A percentile compares a stretch with the other conserved stretches of the same genome.
phyloP scores from a whole-genome alignment of 2,888 invertebrate genomes.

The Meteorus colon region DNA sequence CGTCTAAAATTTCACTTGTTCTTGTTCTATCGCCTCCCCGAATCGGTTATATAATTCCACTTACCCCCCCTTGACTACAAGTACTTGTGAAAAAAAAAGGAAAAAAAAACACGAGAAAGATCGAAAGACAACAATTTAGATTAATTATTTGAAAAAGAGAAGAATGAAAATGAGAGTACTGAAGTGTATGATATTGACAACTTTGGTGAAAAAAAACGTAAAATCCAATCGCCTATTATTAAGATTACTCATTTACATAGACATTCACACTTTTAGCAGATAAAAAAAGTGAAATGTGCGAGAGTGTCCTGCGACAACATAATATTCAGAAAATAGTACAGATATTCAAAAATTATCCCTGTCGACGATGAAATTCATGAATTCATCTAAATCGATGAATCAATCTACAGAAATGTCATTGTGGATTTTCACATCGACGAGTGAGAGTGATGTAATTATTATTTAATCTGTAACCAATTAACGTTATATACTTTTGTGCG shows the following conservation, averaged over 20 bases:
- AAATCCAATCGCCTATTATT: slow-evolving; percentile 63
- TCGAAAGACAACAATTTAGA: slow-evolving; percentile 40
- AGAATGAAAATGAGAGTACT: slow-evolving; percentile 48
- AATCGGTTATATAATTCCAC: background rate
- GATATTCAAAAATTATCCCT: slow-evolving; percentile 67
- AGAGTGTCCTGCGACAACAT: slow-evolving; percentile 67
- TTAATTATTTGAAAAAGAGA: slow-evolving; percentile 46
- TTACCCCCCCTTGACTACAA: slow-evolving; percentile 71
- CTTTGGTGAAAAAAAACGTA: slow-evolving; percentile 49
- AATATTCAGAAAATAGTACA: slow-evolving; percentile 65
- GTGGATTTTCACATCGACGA: slow-evolving; percentile 41
- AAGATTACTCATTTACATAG: slow-evolving; percentile 70
- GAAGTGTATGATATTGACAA: slow-evolving; percentile 52
- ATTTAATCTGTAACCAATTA: slow-evolving; percentile 70
- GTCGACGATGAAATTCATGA: slow-evolving; percentile 56
- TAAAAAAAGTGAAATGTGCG: slow-evolving; percentile 53
- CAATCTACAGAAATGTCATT: background rate
- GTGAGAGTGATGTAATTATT: slow-evolving; percentile 72
- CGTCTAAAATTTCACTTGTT: background rate
- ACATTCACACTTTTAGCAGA: slow-evolving; percentile 66
- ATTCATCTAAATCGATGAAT: slow-evolving; percentile 6
- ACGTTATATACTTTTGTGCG: slow-evolving; percentile 70
- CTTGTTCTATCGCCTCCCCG: background rate
- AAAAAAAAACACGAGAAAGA: slow-evolving; percentile 44
- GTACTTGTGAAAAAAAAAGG: slow-evolving; percentile 59